Percentiles rank a stretch among this genome's conserved stretches.
Conservation (phyloP, 2,113 vertebrate species). For the Corythaixoides concolor region DNA sequence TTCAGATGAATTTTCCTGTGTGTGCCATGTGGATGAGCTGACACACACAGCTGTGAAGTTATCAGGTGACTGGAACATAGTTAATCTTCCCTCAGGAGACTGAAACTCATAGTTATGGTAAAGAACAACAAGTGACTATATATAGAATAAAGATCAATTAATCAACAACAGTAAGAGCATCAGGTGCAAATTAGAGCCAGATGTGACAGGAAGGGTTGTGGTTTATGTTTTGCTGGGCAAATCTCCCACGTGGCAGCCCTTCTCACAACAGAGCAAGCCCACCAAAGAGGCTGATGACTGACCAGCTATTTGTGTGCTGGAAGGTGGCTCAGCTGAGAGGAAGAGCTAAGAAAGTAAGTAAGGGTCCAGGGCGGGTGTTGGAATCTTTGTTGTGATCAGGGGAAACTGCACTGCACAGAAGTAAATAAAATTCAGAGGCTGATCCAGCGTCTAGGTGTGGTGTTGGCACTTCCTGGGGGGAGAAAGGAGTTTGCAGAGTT, state of each 20-base stretch:
- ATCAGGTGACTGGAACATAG: not conserved
- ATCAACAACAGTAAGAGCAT: not conserved
- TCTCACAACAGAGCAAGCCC: not conserved
- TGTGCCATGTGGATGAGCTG: not conserved
- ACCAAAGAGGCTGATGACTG: not conserved
- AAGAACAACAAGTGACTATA: not conserved
- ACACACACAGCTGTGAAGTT: not conserved
- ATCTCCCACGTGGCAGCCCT: not conserved
- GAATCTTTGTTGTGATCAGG: not conserved
- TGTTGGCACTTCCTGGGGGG: rapidly evolving
- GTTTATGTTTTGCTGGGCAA: too few species aligned
- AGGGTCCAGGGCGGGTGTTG: not conserved
- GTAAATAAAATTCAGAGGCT: not conserved
- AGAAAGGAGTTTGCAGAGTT: not conserved
- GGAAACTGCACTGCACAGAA: not conserved
- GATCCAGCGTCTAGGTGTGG: not conserved
- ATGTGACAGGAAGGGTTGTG: not conserved
- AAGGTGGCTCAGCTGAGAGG: not conserved
- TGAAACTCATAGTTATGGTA: not conserved
- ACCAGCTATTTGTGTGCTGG: not conserved
- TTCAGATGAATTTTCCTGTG: not conserved
- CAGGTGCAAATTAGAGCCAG: not conserved
- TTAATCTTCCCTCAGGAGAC: not conserved
- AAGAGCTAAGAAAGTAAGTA: not conserved
- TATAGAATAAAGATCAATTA: not conserved